Base-by-base conservation (phyloP, 2,113 vertebrate genomes). In the Sceloporus undulatus region DNA sequence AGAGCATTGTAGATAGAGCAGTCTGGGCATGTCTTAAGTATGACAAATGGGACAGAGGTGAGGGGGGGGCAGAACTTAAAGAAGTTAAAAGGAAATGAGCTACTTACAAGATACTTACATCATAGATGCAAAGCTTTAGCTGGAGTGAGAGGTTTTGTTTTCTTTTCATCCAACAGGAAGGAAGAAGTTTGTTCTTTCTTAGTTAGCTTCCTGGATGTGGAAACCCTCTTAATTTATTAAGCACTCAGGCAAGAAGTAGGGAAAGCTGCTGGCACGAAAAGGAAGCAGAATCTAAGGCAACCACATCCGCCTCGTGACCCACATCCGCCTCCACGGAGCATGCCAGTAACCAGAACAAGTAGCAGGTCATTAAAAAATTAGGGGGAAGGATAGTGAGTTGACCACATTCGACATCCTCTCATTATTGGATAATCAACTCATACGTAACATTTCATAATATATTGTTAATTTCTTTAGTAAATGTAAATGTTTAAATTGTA, bases 271-370 rank as follows among this genome's bases (percentile, higher is more conserved):
- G 2, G n/a, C 85, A 56, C n/a, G 21, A 79, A 79, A 54, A 23
- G 42, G 21, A 86, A 70, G n/a, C 3, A 5, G 76, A 23, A 38
- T 70, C 29, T 11, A 10, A 79, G 42, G 65, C 8, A 75, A 27
- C 82, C 82, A 71, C 82, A 83, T 83, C 82, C 42, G 66, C 42
- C 19, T 70, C 40, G 25, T 71, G 68, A 71, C 11, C 80, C 80
- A 66, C 84, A 85, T 78, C 27, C 42, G 75, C 42, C 21, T 48
- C 27, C 76, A 38, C 85, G 79, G 76, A 16, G 7, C 10, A 3
- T 29, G 42, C 7, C 1, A 13, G 21, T 38, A 34, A 8, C 54
- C 48, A 40, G 66, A 79, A 48, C 59, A 85, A 66, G 27, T 11
- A 38, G 27, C 21, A 38, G 76, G 34, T 52, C 42, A 52, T 48